These are phyloP conservation scores for Cheilosia urbana DNA, from an alignment of 2,888 invertebrate species.

Conservation along the genomic window DNA sequence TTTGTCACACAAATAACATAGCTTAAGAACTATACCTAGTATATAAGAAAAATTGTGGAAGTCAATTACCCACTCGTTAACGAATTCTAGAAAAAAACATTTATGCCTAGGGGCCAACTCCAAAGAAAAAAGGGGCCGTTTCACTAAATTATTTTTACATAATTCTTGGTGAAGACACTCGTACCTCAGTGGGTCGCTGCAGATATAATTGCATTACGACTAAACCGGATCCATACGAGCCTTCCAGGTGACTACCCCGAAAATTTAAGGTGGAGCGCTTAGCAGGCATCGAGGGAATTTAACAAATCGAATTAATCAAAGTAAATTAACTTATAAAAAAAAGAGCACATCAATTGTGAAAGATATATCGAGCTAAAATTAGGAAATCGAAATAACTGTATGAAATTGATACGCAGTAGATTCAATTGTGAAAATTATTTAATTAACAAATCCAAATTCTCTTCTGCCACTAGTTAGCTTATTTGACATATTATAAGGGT, in stretches of 20 bases:
- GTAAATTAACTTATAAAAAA: no score
- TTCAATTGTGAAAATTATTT: no score
- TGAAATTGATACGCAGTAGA: no score
- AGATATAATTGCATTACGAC: conserved; percentile 17
- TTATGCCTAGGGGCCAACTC: conserved; percentile 20
- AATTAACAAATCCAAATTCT: neutral
- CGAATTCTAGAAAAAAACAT: no score
- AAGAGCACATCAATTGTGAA: no score
- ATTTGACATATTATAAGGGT: neutral
- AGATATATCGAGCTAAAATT: neutral
- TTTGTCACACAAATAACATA: no score
- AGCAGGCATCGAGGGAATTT: conserved; percentile 18
- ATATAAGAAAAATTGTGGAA: no score
- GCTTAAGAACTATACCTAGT: no score
- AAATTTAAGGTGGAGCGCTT: conserved; percentile 7
- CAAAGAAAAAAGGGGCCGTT: conserved; percentile 3
- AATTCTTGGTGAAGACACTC: conserved; percentile 15
- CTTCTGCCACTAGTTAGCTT: neutral
- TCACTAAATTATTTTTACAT: neutral
- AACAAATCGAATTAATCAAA: conserved; percentile 5
- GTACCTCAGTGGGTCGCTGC: conserved; percentile 31
- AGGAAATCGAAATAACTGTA: neutral
- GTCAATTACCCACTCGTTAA: no score
- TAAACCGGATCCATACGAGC: conserved; percentile 18
- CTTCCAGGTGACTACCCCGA: conserved; percentile 10